phyloP scores from a whole-genome alignment of 2,113 vertebrate genomes.

The Oryzias woworae region DNA sequence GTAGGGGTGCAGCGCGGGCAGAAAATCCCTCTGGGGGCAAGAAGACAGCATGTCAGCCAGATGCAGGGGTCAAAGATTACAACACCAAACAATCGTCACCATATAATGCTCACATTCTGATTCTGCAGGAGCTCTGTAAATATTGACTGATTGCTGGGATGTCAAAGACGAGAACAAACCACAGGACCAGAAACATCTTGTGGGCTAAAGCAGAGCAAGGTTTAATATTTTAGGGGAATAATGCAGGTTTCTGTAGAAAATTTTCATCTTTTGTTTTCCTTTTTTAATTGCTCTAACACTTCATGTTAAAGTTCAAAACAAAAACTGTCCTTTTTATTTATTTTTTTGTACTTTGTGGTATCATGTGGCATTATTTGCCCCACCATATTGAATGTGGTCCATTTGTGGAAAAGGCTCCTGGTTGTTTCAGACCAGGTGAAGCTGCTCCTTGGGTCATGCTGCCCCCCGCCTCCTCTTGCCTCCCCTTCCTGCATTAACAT shows the following conservation, averaged over 20 bases:
- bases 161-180: constrained; percentile 6
- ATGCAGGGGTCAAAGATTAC: constrained; percentile 67
- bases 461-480: constrained; percentile 1
- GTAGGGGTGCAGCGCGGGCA: constrained; percentile 14
- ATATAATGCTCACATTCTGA: constrained; percentile 64
- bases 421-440: constrained; percentile 55
- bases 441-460: constrained; percentile 18
- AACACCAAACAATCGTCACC: constrained; percentile 54
- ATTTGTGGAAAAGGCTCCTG: constrained; percentile 24
- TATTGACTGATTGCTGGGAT: constrained; percentile 12
- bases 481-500: constrained; percentile 71
- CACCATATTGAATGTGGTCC: constrained; percentile 5
- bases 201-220: not conserved
- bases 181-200: not conserved
- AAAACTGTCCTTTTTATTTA: too few relatives aligned
- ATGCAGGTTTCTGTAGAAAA: not conserved
- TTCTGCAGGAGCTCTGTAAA: constrained; percentile 51
- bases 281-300: too few relatives aligned
- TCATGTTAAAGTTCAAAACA: not conserved
- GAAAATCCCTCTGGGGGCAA: constrained; percentile 44
- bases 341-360: too few relatives aligned
- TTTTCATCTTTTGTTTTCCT: too few relatives aligned
- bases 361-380: constrained; percentile 6
- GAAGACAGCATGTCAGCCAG: constrained; percentile 51
- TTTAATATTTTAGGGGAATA: not conserved